Evolutionary conservation across 1,140 invertebrate species (phyloP), one percentile per base, ranked within the genome.

Genomic region (Nymphalis io): DNA sequence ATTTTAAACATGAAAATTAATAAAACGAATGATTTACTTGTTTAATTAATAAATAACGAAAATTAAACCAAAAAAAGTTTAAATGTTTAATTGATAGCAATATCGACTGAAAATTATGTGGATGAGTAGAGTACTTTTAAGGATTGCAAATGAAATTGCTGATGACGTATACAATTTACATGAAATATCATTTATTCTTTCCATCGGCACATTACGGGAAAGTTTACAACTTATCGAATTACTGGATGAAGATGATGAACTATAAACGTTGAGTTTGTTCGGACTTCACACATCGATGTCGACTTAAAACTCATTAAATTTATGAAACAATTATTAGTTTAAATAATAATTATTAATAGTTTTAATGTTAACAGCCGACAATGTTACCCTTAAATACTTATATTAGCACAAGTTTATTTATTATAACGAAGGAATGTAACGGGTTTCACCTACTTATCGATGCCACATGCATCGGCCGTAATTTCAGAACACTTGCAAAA

Each of bases 81-180:
- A 33, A 33, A 33, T 33, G 10, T 33, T n/a, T 15, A 44, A 44
- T 44, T 15, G 13, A 44, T 44, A 44, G 12, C 4, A 44, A 44
- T 44, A 44, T 44, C n/a, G 13, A 8, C 6, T 33, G 27, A 5
- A 46, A 46, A 68, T 71, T 23, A 92, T 92, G 90, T 91, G 88
- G 89, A 80, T 91, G 70, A 81, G 82, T 18, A 84, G 85, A 64
- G 64, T 92, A 66, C 68, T 91, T 27, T 66, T 91, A 39, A 87
- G 86, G 57, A 75, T 92, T 55, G 75, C 88, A 0, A 81, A 83
- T 5, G 74, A 85, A 65, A 73, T 91, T 3, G 79, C 82, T 3
- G 84, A 87, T 46, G 79, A 89, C 65, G 69, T 91, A 20, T 92
- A 85, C 60, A 82, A 92, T 61, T 67, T 92, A 2, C 83, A 88